Evolutionary conservation across 1,140 invertebrate species (phyloP), one percentile per base, ranked within the genome.

Genomic region (Saccostrea glomerata): DNA sequence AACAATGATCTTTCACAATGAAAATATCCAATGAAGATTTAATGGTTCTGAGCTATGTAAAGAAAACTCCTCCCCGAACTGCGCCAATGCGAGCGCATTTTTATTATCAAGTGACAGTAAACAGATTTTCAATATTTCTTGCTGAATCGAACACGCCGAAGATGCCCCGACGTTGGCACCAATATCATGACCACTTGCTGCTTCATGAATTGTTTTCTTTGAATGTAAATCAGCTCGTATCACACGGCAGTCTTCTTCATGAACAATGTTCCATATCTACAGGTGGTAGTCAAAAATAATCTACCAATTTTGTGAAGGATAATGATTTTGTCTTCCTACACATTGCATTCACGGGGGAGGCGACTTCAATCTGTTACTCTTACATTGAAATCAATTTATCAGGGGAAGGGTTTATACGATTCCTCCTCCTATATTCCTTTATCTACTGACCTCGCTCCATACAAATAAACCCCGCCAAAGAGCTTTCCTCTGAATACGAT

Each of bases 21-120:
- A 36, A 77, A 77, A 77, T 77, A 77, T 77, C 70, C 70, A 77
- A 77, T 77, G 70, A 77, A 77, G 70, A 77, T 77, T 77, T 77
- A 77, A 77, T 77, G 70, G 70, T 36, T 77, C 70, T 36, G 70
- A 30, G 25, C 70, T 77, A 77, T 77, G 70, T 77, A 77, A 77
- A 30, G 70, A 77, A 77, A 77, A 77, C 70, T 77, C 70, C 70
- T 77, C 70, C 70, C 70, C 12, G 3, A 15, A 12, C 25, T 36
- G 23, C 13, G 15, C 13, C 25, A 30, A 25, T 11, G 70, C 70
- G 30, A 30, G 70, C 70, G 23, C 15, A 63, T 36, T 36, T 77
- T 77, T 77, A 77, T 77, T 77, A 77, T 30, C 70, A 77, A 30
- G 70, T 77, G 70, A 77, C 70, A 77, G 23, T 77, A 77, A 77